Evolutionary conservation across 1,140 invertebrate genomes (phyloP), one percentile per base, ranked within the genome.

Genomic region (Temnothorax longispinosus): DNA sequence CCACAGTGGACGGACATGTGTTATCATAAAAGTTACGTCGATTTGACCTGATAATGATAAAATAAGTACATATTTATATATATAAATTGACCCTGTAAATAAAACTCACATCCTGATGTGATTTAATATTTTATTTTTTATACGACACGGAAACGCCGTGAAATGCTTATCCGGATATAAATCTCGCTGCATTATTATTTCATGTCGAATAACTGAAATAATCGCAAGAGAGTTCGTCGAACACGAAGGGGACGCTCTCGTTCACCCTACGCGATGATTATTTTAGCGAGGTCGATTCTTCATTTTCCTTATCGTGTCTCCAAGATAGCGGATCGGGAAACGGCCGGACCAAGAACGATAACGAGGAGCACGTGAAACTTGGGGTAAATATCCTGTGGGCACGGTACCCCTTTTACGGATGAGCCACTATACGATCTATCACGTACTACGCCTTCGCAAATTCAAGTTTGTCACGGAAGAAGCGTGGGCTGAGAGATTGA

Each of bases 121-220:
- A 2, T 27, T 11, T n/a, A 11, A 56, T 56, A 72, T 60, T 82
- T 82, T n/a, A 38, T 35, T 38, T 32, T 13, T 4, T 44, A 50
- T 6, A 18, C 10, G 3, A 6, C 62, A 47, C n/a, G 13, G 62
- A 69, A 80, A 56, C 13, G 27, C 47, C 58, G 15, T 27, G 10
- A 47, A 35, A 56, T 8, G 27, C 18, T 47, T 47, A 7, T 41
- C 11, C 8, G 54, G 27, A 35, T 44, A 21, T n/a, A 54, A 67
- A 60, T 13, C 8, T 15, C 52, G 10, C 11, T 60, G 6, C 27
- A 60, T 72, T 72, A 82, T 74, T 82, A 69, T 50, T 69, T 69
- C 41, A 50, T 6, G 13, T 35, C 47, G 5, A 21, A 56, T 7
- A 44, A 27, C n/a, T 2, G 15, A 18, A 82, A 60, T 72, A 74